These are phyloP conservation scores for Neodiprion virginianus DNA, from an alignment of 1,140 invertebrate species.

Conservation along the genomic window DNA sequence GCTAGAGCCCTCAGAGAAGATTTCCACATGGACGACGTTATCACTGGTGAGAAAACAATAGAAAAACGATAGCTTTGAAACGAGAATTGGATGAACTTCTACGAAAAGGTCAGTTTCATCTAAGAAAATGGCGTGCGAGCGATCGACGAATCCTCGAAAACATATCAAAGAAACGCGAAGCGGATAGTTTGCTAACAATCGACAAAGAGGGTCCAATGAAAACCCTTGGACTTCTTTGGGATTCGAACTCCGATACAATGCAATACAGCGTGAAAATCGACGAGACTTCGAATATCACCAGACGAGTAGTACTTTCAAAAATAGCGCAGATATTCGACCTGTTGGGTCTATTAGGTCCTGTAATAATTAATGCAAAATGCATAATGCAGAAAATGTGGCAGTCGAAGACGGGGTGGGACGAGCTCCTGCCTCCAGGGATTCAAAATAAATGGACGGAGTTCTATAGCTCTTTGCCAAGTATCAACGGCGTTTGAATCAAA, in stretches of 20 bases:
- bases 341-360: conserved; percentile 9
- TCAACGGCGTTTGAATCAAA: background rate
- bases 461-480: too few relatives aligned
- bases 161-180: conserved; percentile 15
- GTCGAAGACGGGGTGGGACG: conserved; percentile 4
- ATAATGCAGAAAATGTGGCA: conserved; percentile 16
- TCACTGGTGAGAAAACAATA: conserved; percentile 22
- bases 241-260: conserved; percentile 14
- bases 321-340: conserved; percentile 15
- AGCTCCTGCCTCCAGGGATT: background rate
- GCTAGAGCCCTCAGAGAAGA: conserved; percentile 29
- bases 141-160: conserved; percentile 8
- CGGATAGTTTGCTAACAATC: conserved; percentile 4
- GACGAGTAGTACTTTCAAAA: conserved; percentile 14
- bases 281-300: background rate
- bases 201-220: conserved; percentile 15
- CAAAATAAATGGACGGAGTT: background rate
- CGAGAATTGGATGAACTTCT: conserved; percentile 14
- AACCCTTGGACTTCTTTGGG: conserved; percentile 17
- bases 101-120: conserved; percentile 24
- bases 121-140: conserved; percentile 28
- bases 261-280: conserved; percentile 9
- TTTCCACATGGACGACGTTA: conserved; percentile 34
- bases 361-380: conserved; percentile 8
- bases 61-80: conserved; percentile 5